These are phyloP conservation scores for Adelognathus sp. DNA, from an alignment of 2,888 invertebrate species.

Conservation along the genomic window DNA sequence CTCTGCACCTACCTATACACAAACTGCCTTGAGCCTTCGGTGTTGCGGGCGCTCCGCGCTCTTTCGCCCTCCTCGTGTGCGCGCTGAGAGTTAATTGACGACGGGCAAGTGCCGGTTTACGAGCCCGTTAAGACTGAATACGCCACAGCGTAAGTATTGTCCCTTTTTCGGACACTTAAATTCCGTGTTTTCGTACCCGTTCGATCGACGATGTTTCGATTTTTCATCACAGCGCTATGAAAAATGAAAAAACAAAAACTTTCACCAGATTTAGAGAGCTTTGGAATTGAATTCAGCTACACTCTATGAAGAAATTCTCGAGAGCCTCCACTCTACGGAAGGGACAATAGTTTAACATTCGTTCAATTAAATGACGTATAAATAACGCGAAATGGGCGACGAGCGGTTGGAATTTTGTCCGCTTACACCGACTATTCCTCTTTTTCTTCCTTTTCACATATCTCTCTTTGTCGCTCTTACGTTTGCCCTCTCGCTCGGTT, in stretches of 20 bases:
- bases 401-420: conserved; percentile 49
- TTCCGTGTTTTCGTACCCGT: not conserved
- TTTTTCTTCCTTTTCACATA: not conserved
- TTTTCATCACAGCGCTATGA: conserved; percentile 14
- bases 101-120: conserved; percentile 66
- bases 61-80: conserved; percentile 51
- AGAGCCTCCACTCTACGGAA: not conserved
- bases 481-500: not conserved
- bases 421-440: conserved; percentile 15
- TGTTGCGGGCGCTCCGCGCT: conserved; percentile 52
- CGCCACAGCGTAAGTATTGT: conserved; percentile 65
- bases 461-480: not conserved
- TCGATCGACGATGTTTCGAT: conserved; percentile 19
- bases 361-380: conserved; percentile 60
- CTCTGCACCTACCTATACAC: conserved; percentile 35
- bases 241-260: conserved; percentile 20
- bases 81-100: conserved; percentile 67
- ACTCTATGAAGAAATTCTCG: not conserved
- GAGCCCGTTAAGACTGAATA: conserved; percentile 65
- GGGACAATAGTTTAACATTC: conserved; percentile 48
- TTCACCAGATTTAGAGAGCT: not conserved
- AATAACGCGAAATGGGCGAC: conserved; percentile 55
- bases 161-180: conserved; percentile 28
- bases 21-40: conserved; percentile 44
- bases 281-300: not conserved